phyloP scores from a whole-genome alignment of 2,797 vertebrate species.

The Enteromius paludinosus region DNA sequence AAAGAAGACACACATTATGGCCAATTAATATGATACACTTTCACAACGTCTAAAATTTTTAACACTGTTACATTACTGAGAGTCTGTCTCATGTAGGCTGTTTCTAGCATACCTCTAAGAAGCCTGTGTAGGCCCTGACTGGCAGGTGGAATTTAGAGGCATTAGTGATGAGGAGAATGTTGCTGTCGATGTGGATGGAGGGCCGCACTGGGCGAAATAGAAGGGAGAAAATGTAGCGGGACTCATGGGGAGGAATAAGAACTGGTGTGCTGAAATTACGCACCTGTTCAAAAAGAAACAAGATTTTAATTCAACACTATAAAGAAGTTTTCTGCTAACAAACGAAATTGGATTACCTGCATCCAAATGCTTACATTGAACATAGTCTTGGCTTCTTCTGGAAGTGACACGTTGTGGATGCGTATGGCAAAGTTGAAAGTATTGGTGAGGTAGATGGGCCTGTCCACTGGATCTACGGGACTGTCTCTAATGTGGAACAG shows the following conservation, averaged over 20 bases:
- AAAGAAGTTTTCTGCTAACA: background rate
- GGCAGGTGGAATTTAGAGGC: conserved; percentile 98
- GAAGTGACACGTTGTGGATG: conserved; percentile 91
- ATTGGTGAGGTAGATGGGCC: conserved; percentile 92
- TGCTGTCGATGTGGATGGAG: conserved; percentile 94
- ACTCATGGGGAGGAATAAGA: conserved; percentile 89
- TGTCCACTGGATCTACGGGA: conserved; percentile 90
- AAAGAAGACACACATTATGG: background rate
- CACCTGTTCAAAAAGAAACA: conserved; percentile 74
- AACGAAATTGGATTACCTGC: background rate
- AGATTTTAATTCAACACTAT: background rate
- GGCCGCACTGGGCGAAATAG: conserved; percentile 91
- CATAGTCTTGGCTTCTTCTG: conserved; percentile 91
- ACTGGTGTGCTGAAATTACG: conserved; percentile 94
- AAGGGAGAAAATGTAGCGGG: conserved; percentile 93
- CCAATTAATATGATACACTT: background rate
- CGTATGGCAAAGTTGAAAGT: conserved; percentile 91
- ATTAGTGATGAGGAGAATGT: conserved; percentile 96
- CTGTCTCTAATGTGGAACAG: conserved; percentile 96
- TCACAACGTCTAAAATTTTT: background rate
- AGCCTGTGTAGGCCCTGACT: conserved; percentile 95
- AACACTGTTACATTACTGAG: background rate
- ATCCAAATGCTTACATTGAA: conserved; percentile 83
- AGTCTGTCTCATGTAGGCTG: background rate
- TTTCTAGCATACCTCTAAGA: conserved; percentile 86